Evolutionary conservation across 2,113 vertebrate genomes (phyloP), one percentile per base, ranked within the genome.

Genomic region (Lepidothrix coronata): DNA sequence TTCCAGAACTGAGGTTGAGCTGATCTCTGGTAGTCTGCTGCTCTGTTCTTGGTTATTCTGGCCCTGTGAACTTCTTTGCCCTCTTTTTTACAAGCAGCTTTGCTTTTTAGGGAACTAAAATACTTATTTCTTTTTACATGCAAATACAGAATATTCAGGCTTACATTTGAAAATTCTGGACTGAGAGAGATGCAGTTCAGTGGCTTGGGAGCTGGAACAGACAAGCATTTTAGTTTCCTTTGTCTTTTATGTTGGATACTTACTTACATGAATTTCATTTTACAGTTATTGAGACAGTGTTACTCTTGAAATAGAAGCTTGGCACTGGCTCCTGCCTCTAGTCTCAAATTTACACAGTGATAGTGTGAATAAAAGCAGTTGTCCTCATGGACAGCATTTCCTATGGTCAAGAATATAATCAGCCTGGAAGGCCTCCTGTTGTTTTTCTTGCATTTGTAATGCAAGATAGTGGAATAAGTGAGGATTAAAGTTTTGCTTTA

Each of bases 251-350:
- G 27, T 37, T 81, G 24, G 70, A 55, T 82, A 20, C 27, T 90
- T 54, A 44, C 28, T 63, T 91, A 35, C 4, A 63, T 22, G 7
- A 67, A 62, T 68, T 83, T 89, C 2, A 71, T 88, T 96, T 95
- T 83, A 46, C 61, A 75, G 31, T 75, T 76, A 62, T 13, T 78
- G 72, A 93, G 82, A 44, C 91, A 85, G 46, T 67, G 55, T 67
- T 95, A 72, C 65, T 59, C 65, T 88, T 92, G 54, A 94, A 93
- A 65, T 59, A 84, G 52, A 27, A 76, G 14, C 66, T 89, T 95
- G 81, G 44, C 54, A 0, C 55, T 76, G 39, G 6, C 11, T 82
- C 11, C 27, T 91, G 72, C 74, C 16, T 71, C 46, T 37, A 24
- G 43, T 94, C 67, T 95, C 89, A 77, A 91, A 85, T 96, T 88